Percentiles rank a stretch among this genome's conserved stretches.
These are phyloP conservation scores for Plebejus anna DNA, from an alignment of 2,888 invertebrate genomes.

Conservation along the genomic window DNA sequence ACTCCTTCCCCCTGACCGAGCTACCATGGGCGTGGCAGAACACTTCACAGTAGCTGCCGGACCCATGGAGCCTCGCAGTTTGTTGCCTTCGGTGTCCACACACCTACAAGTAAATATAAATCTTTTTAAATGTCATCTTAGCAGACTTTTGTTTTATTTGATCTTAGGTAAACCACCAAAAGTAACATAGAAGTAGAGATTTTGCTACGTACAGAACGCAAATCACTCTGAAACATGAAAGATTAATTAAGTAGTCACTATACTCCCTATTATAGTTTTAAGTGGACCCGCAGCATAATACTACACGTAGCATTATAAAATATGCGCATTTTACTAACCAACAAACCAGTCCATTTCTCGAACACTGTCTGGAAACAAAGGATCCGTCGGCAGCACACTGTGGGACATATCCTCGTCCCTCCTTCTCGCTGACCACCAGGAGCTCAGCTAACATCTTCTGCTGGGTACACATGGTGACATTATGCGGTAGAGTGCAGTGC, in stretches of 20 bases:
- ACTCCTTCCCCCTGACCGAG: conserved; percentile 72
- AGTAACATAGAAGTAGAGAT: background rate
- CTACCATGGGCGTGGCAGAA: conserved; percentile 55
- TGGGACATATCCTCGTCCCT: conserved; percentile 90
- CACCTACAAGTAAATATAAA: conserved; percentile 67
- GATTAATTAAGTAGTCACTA: no score
- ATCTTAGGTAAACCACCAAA: background rate
- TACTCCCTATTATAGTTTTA: no score
- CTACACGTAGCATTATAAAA: background rate
- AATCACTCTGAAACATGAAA: no score
- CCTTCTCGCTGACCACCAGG: conserved; percentile 87
- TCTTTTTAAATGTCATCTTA: background rate
- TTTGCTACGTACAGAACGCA: no score
- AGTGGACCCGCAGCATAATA: no score
- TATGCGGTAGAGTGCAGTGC: conserved; percentile 86
- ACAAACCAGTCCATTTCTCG: conserved; percentile 90
- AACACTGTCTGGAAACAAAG: conserved; percentile 88
- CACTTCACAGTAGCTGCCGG: conserved; percentile 86
- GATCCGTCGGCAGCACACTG: conserved; percentile 87
- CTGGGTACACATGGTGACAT: conserved; percentile 88
- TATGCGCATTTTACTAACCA: conserved; percentile 73
- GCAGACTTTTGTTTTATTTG: background rate
- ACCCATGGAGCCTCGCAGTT: conserved; percentile 89
- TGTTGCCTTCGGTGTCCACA: conserved; percentile 88
- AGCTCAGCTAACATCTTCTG: conserved; percentile 88